Evolutionary conservation across 2,797 vertebrate species (phyloP).

Genomic region (Hafferia zeledoni): DNA sequence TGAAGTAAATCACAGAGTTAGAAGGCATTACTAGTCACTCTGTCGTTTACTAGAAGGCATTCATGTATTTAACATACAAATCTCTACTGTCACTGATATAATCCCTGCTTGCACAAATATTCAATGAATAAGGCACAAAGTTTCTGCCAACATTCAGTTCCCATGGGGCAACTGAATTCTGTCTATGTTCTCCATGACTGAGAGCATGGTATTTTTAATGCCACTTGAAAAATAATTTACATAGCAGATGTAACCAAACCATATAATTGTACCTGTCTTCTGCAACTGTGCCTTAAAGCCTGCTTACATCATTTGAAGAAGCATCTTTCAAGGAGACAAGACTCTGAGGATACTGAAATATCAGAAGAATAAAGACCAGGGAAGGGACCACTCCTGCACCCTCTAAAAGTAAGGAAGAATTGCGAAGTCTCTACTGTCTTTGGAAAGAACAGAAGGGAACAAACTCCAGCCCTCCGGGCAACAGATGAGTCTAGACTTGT

Average conservation of each 20-base stretch:
- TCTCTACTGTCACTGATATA: conserved; percentile 25
- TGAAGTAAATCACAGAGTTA: conserved; percentile 13
- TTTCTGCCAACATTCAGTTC: conserved; percentile 10
- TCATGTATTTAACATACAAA: conserved; percentile 44
- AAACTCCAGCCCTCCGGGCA: neutral
- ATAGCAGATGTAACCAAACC: neutral
- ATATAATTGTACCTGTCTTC: neutral
- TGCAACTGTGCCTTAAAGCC: neutral
- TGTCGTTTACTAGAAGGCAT: neutral
- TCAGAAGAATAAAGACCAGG: neutral
- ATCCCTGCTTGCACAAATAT: conserved; percentile 35
- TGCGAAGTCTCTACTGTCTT: neutral
- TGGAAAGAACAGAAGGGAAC: neutral
- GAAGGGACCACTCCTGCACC: neutral
- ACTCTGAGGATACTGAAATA: neutral
- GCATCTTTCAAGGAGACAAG: neutral
- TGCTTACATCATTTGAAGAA: neutral
- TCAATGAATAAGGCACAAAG: conserved; percentile 12
- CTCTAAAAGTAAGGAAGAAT: neutral
- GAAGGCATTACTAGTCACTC: neutral
- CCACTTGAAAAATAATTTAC: conserved; percentile 27
- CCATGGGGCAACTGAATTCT: conserved; percentile 9
- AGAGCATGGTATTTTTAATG: neutral
- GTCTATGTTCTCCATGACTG: neutral
- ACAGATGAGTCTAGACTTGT: neutral